phyloP scores from a whole-genome alignment of 2,888 invertebrate genomes.

The Thymelicus lineola region DNA sequence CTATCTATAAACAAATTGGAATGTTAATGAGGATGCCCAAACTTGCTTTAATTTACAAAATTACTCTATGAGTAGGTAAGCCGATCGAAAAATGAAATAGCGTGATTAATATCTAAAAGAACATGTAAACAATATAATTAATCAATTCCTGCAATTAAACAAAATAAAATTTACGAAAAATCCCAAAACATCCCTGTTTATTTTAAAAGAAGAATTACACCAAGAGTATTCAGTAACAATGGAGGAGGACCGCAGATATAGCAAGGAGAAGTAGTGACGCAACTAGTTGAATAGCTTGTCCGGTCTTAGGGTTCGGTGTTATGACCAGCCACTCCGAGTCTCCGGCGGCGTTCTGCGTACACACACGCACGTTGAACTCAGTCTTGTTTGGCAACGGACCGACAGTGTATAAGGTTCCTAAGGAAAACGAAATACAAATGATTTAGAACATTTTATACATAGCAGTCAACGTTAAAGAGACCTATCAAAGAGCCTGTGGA shows the following conservation, averaged over 20 bases:
- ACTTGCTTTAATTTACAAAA: neutral
- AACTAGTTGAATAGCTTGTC: constrained; percentile 47
- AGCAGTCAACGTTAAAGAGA: too few relatives aligned
- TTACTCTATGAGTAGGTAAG: neutral
- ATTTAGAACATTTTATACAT: neutral
- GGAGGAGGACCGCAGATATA: constrained; percentile 46
- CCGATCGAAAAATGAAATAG: too few relatives aligned
- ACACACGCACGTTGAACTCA: constrained; percentile 65
- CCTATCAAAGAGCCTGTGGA: too few relatives aligned
- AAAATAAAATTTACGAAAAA: neutral
- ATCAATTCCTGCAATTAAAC: too few relatives aligned
- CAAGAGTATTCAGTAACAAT: constrained; percentile 41
- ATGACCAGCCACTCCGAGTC: constrained; percentile 68
- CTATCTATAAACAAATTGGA: constrained; percentile 59
- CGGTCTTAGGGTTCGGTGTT: constrained; percentile 53
- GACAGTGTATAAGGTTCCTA: constrained; percentile 66
- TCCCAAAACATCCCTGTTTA: neutral
- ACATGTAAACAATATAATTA: neutral
- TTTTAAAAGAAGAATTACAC: neutral
- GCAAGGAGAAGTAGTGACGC: constrained; percentile 50
- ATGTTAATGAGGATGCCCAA: constrained; percentile 50
- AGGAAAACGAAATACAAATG: constrained; percentile 34
- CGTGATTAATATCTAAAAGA: neutral
- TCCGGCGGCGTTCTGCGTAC: constrained; percentile 70
- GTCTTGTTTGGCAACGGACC: constrained; percentile 65